These are phyloP conservation scores for Drepana arcuata DNA, from an alignment of 1,140 invertebrate species.

Conservation along the genomic window DNA sequence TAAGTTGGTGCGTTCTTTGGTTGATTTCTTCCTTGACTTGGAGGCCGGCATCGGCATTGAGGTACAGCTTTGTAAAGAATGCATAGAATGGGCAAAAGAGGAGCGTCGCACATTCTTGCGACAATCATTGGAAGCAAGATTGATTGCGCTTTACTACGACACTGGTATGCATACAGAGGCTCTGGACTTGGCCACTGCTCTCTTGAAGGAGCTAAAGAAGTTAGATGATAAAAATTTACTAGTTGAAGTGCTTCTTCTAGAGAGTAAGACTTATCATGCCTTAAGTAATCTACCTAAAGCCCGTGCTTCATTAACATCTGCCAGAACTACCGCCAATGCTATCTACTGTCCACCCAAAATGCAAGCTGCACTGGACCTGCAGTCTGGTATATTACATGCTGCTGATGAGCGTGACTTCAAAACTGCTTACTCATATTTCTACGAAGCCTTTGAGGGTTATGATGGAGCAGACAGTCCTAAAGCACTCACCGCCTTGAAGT, in stretches of 20 bases:
- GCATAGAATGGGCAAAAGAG: conserved; percentile 99
- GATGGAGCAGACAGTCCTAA: conserved; percentile 95
- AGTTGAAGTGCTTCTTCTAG: conserved; percentile 96
- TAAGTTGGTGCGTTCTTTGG: conserved; percentile 95
- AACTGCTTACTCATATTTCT: conserved; percentile 99
- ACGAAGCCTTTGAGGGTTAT: conserved; percentile 99
- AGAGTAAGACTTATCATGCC: conserved; percentile 99
- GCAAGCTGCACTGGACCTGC: conserved; percentile 96
- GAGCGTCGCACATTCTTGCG: conserved; percentile 97
- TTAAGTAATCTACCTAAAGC: conserved; percentile 97
- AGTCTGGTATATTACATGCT: conserved; percentile 98
- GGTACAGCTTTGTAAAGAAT: conserved; percentile 94
- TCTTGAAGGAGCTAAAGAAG: conserved; percentile 97
- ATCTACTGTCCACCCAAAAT: conserved; percentile 99
- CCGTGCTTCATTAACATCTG: conserved; percentile 96
- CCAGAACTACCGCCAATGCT: conserved; percentile 98
- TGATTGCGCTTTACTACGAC: conserved; percentile 96
- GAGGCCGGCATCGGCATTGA: conserved; percentile 94
- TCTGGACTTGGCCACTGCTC: conserved; percentile 83
- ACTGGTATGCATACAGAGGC: conserved; percentile 92
- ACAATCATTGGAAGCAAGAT: conserved; percentile 94
- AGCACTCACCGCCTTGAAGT: conserved; percentile 95
- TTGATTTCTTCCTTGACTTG: conserved; percentile 98
- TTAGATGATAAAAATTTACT: conserved; percentile 99
- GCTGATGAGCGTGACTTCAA: conserved; percentile 99